Evolutionary conservation across 2,113 vertebrate species (phyloP).

Genomic region (Gambusia affinis): DNA sequence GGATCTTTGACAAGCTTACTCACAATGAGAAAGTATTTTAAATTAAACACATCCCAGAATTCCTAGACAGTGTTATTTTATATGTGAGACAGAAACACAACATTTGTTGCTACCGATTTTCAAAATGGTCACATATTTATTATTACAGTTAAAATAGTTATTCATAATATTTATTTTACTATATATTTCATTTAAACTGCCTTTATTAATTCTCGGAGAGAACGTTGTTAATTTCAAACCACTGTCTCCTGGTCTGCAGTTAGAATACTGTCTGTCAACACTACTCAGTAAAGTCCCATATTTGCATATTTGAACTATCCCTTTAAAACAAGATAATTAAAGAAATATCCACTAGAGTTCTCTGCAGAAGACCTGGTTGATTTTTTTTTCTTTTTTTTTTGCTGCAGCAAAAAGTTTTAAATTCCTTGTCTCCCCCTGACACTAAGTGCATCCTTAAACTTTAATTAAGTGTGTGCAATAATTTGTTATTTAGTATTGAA

Average conservation of each 20-base stretch:
- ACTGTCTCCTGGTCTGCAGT: not conserved
- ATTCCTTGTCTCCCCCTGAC: not conserved
- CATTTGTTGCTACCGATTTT: no score
- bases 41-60: no score
- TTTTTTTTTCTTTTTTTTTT: no score
- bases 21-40: no score
- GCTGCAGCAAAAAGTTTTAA: not conserved
- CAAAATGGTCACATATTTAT: no score
- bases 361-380: not conserved
- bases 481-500: not conserved
- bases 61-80: no score
- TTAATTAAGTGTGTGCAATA: slow-evolving; percentile 1
- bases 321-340: not conserved
- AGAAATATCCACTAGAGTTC: not conserved
- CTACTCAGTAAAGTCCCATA: not conserved
- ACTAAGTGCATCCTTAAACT: not conserved
- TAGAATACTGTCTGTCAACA: not conserved
- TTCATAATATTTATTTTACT: no score
- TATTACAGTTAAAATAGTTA: no score
- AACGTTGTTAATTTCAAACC: not conserved
- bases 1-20: no score
- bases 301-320: not conserved
- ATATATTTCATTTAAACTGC: no score
- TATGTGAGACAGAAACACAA: no score
- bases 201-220: no score